Evolutionary conservation across 1,140 invertebrate species (phyloP), one percentile per base, ranked within the genome.

Genomic region (Macrobrachium nipponense): DNA sequence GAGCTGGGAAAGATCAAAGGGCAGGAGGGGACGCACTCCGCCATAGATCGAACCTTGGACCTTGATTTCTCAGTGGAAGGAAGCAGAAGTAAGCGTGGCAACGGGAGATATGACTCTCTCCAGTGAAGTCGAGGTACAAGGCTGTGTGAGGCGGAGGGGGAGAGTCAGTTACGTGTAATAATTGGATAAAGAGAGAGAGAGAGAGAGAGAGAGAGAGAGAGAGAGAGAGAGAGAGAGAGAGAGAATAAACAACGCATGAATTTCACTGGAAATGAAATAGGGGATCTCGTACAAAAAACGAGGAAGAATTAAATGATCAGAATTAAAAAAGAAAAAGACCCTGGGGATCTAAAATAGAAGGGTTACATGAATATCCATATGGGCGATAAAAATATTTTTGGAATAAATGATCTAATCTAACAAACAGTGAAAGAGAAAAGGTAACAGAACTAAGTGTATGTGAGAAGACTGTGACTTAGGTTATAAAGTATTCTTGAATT

Each of bases 1-100:
- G 51, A 51, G 12, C 0, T 8, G 12, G 51, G 51, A 51, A 51
- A 51, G 51, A 12, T 51, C 12, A 51, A 6, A 51, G 51, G 51
- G 51, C 12, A 6, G 12, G 12, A 51, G 8, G 8, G 51, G 51
- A 10, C 51, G 8, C 51, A 51, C 51, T 60, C 77, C 83, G 27
- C 76, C 83, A 44, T 51, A 44, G 36, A 72, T 78, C 61, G 51
- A 79, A n/a, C 68, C 83, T 78, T 86, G 83, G 76, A 72, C 68
- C 83, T 68, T 86, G 83, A 86, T 60, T 86, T 79, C 83, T 86
- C 83, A 80, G 83, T 86, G 83, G 83, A 79, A 80, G 75, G 83
- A 86, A 79, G 83, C 83, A 60, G 70, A 80, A 80, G 68, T 86
- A 86, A 86, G 83, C 83, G 83, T 86, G 83, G 77, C 83, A 68